Conservation (phyloP, 2,888 invertebrate species). For the Brenthis ino region DNA sequence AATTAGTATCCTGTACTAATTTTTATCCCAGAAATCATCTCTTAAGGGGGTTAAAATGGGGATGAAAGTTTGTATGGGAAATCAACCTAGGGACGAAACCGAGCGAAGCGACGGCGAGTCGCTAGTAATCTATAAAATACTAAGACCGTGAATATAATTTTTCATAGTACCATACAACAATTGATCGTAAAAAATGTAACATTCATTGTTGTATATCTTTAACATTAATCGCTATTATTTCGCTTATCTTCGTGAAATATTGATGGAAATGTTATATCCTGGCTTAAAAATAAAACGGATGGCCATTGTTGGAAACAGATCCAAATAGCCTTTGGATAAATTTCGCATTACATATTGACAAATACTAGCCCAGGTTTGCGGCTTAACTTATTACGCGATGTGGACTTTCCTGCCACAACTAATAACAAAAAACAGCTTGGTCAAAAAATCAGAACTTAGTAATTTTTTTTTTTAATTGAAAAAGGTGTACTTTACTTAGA, state of each 20-base stretch:
- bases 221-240: slow-evolving; percentile 13
- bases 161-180: too few relatives aligned
- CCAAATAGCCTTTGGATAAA: slow-evolving; percentile 37
- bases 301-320: slow-evolving; percentile 30
- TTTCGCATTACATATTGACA: slow-evolving; percentile 51
- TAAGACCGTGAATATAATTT: too few relatives aligned
- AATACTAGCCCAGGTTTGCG: slow-evolving; percentile 48
- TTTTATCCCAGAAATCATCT: too few relatives aligned
- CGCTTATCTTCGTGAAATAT: slow-evolving; percentile 14
- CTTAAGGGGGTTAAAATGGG: too few relatives aligned
- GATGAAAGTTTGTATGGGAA: too few relatives aligned
- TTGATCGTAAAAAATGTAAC: background rate
- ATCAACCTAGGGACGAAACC: too few relatives aligned
- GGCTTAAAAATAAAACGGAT: slow-evolving; percentile 24
- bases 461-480: too few relatives aligned
- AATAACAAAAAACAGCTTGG: background rate
- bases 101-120: too few relatives aligned
- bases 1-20: too few relatives aligned
- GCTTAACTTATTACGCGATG: slow-evolving; percentile 48
- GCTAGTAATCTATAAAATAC: too few relatives aligned
- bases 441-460: background rate
- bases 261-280: slow-evolving; percentile 17
- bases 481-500: too few relatives aligned
- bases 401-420: slow-evolving; percentile 40
- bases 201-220: background rate